Evolutionary conservation across 2,888 invertebrate genomes (phyloP), one percentile per base, ranked within the genome.

Genomic region (Nephrotoma flavescens): DNA sequence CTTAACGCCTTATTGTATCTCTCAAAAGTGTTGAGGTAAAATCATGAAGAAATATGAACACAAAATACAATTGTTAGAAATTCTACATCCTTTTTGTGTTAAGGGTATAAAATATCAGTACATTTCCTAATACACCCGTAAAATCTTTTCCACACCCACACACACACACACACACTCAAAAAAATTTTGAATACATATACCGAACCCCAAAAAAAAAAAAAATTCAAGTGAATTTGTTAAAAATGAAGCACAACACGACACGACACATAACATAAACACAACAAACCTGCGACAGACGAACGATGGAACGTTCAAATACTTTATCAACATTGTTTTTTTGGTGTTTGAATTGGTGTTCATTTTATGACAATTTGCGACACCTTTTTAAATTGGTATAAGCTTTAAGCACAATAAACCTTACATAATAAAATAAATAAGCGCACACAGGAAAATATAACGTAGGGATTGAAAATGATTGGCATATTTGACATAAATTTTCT

Each of bases 341-440:
- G 19, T 71, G 71, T 31, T 71, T 71, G 71, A 71, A 31, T 9
- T 11, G 44, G 31, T 86, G 52, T 86, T 86, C 52, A 15, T 86
- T 86, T 86, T 86, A 86, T 44, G 86, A 86, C 86, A 86, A 86
- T 86, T 86, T 86, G 86, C 86, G 86, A 86, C 86, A 86, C 86
- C 86, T 86, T 86, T 71, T 86, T 86, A 86, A 86, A 86, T 86
- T 86, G 86, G 52, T 86, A 42, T 86, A 57, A 86, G 86, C 86
- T 52, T 86, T 52, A 71, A 71, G 71, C 71, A 71, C 71, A 71
- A 71, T 71, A 71, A 71, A 71, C 71, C 71, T 71, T 71, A 71
- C 12, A 71, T 12, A 71, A 44, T 44, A 44, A 44, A 5, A 71
- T 15, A 52, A 5, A 52, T 15, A 52, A 4, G 15, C 7, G 15